Evolutionary conservation across 2,888 invertebrate genomes (phyloP).

Genomic region (Mesorhabditis belari): DNA sequence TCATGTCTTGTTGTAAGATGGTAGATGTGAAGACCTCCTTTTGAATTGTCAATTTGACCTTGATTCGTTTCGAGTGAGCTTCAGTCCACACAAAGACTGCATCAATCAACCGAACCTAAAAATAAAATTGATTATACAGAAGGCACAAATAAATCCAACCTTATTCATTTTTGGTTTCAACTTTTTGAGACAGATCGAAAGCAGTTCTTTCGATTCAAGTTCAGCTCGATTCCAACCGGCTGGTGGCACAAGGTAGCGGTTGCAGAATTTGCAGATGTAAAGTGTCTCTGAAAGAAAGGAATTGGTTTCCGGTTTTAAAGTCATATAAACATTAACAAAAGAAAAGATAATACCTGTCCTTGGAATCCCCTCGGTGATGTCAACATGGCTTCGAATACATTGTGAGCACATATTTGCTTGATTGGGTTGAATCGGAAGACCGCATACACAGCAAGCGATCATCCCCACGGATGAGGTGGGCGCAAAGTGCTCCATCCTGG

Average conservation of each 20-base stretch:
- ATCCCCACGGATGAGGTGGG: slow-evolving; percentile 28
- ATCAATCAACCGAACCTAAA: slow-evolving; percentile 76
- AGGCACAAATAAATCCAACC: slow-evolving; percentile 5
- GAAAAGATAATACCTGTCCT: slow-evolving; percentile 66
- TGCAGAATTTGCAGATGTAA: slow-evolving; percentile 57
- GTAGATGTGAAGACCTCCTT: slow-evolving; percentile 84
- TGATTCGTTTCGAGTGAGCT: slow-evolving; percentile 92
- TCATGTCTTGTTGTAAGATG: slow-evolving; percentile 77
- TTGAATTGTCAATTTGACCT: slow-evolving; percentile 82
- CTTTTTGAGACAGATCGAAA: slow-evolving; percentile 76
- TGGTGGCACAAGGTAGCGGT: slow-evolving; percentile 79
- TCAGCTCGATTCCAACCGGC: slow-evolving; percentile 70
- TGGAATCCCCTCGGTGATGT: slow-evolving; percentile 90
- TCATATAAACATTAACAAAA: slow-evolving; percentile 69
- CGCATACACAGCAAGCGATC: slow-evolving; percentile 80
- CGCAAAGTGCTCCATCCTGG: slow-evolving; percentile 17
- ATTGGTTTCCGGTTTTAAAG: slow-evolving; percentile 58
- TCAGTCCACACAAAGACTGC: slow-evolving; percentile 98
- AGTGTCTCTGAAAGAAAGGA: slow-evolving; percentile 32
- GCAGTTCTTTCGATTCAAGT: slow-evolving; percentile 59
- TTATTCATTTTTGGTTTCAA: slow-evolving; percentile 60
- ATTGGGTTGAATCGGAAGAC: slow-evolving; percentile 82
- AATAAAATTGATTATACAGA: slow-evolving; percentile 61
- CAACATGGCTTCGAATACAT: slow-evolving; percentile 81
- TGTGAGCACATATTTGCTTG: slow-evolving; percentile 94